Evolutionary conservation across 1,140 invertebrate genomes (phyloP).

Genomic region (Pseudoatta argentina): DNA sequence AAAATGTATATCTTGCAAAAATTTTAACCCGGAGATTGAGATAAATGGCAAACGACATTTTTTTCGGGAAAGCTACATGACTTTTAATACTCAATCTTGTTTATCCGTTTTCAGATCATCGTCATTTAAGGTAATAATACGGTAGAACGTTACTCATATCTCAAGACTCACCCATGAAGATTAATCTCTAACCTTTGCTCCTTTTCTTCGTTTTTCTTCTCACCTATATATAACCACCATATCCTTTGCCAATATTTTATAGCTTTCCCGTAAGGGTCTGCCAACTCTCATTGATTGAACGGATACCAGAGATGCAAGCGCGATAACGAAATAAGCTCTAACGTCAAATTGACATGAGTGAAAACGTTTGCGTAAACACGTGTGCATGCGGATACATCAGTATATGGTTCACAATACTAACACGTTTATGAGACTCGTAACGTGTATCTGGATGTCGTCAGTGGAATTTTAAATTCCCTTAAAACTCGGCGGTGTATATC

Average conservation of each 20-base stretch:
- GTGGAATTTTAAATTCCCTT: slow-evolving; percentile 78
- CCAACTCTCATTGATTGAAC: slow-evolving; percentile 78
- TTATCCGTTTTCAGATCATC: neutral
- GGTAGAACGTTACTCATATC: slow-evolving; percentile 35
- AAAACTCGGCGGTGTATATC: slow-evolving; percentile 64
- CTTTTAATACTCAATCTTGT: neutral
- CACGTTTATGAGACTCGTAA: slow-evolving; percentile 50
- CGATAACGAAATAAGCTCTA: slow-evolving; percentile 72
- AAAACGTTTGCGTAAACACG: slow-evolving; percentile 43
- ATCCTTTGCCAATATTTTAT: slow-evolving; percentile 74
- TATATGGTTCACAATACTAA: neutral
- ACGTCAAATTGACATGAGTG: slow-evolving; percentile 44
- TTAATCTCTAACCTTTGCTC: neutral
- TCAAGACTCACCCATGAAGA: slow-evolving; percentile 27
- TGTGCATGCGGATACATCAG: neutral
- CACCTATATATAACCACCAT: slow-evolving; percentile 58
- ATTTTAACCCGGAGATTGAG: neutral
- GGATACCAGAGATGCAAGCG: slow-evolving; percentile 65
- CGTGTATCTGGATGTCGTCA: slow-evolving; percentile 71
- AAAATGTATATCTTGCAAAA: neutral
- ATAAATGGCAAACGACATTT: neutral
- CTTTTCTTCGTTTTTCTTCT: slow-evolving; percentile 25
- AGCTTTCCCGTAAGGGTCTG: slow-evolving; percentile 74
- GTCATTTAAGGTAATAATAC: neutral
- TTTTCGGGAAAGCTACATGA: neutral